These are phyloP conservation scores for Tylochromis polylepis DNA, from an alignment of 2,113 vertebrate species.

Conservation along the genomic window DNA sequence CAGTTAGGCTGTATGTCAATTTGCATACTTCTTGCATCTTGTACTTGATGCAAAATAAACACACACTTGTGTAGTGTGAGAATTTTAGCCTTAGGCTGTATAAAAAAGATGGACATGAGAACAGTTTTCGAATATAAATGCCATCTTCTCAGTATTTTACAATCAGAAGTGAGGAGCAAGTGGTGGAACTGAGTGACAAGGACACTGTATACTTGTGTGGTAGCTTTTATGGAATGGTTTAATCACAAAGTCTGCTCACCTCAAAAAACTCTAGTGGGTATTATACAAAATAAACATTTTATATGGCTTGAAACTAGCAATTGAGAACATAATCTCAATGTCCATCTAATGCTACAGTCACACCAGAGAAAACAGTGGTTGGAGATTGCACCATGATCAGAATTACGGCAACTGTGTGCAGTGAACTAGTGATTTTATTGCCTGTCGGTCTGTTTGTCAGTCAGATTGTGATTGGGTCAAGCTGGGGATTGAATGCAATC, in stretches of 20 bases:
- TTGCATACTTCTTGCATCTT: background rate
- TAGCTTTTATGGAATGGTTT: background rate
- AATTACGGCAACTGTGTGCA: background rate
- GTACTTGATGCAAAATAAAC: background rate
- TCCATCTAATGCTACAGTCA: background rate
- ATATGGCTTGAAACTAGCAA: background rate
- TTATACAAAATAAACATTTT: background rate
- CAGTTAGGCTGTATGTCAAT: background rate
- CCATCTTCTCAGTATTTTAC: background rate
- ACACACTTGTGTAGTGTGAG: background rate
- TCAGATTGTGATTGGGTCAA: background rate
- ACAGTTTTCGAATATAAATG: background rate
- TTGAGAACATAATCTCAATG: background rate
- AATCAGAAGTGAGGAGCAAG: background rate
- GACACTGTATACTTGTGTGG: background rate
- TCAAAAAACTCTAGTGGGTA: background rate
- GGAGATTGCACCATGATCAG: background rate
- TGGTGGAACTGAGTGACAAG: background rate
- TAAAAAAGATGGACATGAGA: background rate
- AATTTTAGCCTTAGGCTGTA: background rate
- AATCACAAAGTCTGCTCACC: background rate
- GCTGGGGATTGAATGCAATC: background rate
- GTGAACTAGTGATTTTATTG: background rate
- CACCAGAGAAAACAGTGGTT: background rate
- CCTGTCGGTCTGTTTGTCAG: background rate